Base-by-base conservation (phyloP, 2,888 invertebrate species). In the Silvanus unidentatus region DNA sequence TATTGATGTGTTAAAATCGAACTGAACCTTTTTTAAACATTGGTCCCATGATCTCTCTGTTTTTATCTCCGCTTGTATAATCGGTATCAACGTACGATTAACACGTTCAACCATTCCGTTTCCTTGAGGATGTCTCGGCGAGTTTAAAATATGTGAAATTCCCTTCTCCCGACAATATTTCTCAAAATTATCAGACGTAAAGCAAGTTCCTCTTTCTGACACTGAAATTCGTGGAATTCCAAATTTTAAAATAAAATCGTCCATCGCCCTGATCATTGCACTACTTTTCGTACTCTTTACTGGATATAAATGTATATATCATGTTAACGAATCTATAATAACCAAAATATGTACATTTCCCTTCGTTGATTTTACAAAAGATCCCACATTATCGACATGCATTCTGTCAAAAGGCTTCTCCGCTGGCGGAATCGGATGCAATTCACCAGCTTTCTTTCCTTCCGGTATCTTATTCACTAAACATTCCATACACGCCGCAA, bases 141-240 rank as follows among this genome's bases (percentile, higher is more conserved):
- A 52, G 32, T 50, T 58, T 8, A 55, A 35, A 2, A 44, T 47
- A 34, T 52, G 51, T 14, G 39, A 37, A 10, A 44, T 49, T 30
- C 39, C 42, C 4, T 39, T 4, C 6, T 43, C 54, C 1, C 51
- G 52, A 16, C 42, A 36, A 42, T 39, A 44, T 6, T 12, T 16
- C 39, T 40, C 3, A n/a, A 48, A 46, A 3, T n/a, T 29, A 9
- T 16, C 11, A 9, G 29, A 16, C 1, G 40, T 48, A 36, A 50
- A 50, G 10, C 38, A 42, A 5, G 34, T 45, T 16, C 48, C 45
- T 6, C 57, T 43, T 36, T 61, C 60, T 37, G 43, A 48, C 5
- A 61, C 48, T n/a, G 57, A 47, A 15, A 45, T 42, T 5, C 22
- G 22, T 4, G 56, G 57, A 2, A 50, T 44, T 10, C 58, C 57